A percentile compares a stretch with the other conserved stretches of the same genome.
phyloP scores from a whole-genome alignment of 2,113 vertebrate genomes.

The Azemiops feae region DNA sequence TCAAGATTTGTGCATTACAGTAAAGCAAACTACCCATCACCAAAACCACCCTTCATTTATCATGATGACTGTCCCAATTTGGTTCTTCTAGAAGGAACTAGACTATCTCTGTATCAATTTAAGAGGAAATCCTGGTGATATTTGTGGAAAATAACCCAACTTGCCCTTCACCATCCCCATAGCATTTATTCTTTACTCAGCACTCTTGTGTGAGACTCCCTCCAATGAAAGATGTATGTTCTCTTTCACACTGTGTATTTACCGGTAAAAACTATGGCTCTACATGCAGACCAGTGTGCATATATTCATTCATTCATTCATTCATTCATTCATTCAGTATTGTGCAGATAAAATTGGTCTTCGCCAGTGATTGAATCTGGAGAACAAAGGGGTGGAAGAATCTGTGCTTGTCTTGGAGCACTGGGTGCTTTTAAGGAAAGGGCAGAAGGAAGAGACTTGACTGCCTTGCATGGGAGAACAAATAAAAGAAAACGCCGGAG shows the following conservation, averaged over 20 bases:
- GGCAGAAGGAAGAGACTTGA: neutral
- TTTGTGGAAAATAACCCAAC: neutral
- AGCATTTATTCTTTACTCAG: neutral
- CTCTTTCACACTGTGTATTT: neutral
- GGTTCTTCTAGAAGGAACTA: neutral
- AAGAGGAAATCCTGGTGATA: neutral
- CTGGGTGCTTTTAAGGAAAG: neutral
- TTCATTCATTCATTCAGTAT: neutral
- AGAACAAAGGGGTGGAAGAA: neutral
- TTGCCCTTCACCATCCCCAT: neutral
- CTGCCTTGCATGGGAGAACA: neutral
- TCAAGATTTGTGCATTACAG: neutral
- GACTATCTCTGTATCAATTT: fast-evolving
- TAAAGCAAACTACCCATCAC: slow-evolving; percentile 23
- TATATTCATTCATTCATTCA: neutral
- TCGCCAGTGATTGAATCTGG: neutral
- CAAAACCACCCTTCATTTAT: neutral
- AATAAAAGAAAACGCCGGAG: neutral
- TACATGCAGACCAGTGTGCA: neutral
- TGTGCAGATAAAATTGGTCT: neutral
- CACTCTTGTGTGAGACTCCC: neutral
- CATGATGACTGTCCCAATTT: neutral
- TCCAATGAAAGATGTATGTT: neutral
- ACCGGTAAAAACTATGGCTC: neutral
- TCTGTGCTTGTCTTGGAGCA: neutral